These are phyloP conservation scores for Papilio gigon DNA, from an alignment of 2,888 invertebrate genomes.

Conservation along the genomic window DNA sequence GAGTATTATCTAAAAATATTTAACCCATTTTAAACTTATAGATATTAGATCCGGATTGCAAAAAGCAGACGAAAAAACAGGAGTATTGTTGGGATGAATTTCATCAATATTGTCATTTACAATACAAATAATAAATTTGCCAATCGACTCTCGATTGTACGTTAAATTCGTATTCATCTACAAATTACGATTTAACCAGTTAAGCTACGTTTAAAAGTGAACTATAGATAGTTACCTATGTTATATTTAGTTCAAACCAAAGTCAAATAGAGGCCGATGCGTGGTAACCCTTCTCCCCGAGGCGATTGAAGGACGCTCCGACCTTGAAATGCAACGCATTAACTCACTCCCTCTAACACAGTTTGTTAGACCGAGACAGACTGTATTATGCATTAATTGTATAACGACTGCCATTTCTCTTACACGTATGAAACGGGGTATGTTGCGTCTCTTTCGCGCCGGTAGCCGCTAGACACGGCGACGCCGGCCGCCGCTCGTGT, in stretches of 20 bases:
- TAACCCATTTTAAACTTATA: no score
- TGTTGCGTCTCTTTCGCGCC: constrained; percentile 44
- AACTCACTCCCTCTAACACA: constrained; percentile 7
- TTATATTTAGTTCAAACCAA: background rate
- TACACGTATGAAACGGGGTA: background rate
- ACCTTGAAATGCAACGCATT: constrained; percentile 43
- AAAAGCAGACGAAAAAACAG: no score
- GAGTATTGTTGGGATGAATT: no score
- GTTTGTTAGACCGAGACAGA: constrained; percentile 29
- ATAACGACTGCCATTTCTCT: constrained; percentile 34
- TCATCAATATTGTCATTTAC: no score
- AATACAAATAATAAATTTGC: no score
- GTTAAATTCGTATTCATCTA: no score
- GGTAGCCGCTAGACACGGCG: constrained; percentile 54
- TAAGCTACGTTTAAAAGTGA: background rate
- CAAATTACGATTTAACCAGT: no score
- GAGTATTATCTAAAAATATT: background rate
- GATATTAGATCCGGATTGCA: no score
- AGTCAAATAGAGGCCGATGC: background rate
- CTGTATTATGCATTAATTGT: constrained; percentile 25
- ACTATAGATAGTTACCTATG: background rate
- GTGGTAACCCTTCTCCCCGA: constrained; percentile 43
- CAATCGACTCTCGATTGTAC: no score
- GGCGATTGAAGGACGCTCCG: constrained; percentile 45
- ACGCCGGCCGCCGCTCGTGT: constrained; percentile 49